phyloP scores from a whole-genome alignment of 2,797 vertebrate species.

The Micrastur ruficollis region DNA sequence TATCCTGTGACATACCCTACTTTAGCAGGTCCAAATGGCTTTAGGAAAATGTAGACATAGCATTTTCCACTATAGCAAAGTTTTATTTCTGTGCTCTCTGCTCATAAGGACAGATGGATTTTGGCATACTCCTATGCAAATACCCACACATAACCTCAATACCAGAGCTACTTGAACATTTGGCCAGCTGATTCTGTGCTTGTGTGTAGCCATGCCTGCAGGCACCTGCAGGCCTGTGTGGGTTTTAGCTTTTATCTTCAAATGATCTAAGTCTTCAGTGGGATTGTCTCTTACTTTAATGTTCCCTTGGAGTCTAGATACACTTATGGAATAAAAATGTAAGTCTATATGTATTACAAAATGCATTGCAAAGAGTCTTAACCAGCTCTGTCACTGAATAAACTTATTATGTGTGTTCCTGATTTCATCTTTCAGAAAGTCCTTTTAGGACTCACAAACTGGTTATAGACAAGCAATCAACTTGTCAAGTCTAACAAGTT shows the following conservation, averaged over 20 bases:
- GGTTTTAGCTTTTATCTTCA: background rate
- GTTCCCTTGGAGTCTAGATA: background rate
- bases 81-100: background rate
- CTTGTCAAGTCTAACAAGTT: background rate
- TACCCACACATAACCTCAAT: background rate
- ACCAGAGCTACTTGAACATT: background rate
- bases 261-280: background rate
- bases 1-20: background rate
- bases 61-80: background rate
- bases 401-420: background rate
- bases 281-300: background rate
- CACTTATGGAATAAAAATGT: background rate
- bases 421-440: background rate
- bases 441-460: background rate
- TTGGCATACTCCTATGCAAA: background rate
- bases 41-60: background rate
- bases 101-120: background rate
- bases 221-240: background rate
- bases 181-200: background rate
- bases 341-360: background rate
- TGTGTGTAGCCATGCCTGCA: background rate
- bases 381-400: background rate
- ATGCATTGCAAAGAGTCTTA: background rate
- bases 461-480: background rate
- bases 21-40: background rate